Base-by-base conservation (phyloP, 1,140 invertebrate genomes). In the Physella acuta region DNA sequence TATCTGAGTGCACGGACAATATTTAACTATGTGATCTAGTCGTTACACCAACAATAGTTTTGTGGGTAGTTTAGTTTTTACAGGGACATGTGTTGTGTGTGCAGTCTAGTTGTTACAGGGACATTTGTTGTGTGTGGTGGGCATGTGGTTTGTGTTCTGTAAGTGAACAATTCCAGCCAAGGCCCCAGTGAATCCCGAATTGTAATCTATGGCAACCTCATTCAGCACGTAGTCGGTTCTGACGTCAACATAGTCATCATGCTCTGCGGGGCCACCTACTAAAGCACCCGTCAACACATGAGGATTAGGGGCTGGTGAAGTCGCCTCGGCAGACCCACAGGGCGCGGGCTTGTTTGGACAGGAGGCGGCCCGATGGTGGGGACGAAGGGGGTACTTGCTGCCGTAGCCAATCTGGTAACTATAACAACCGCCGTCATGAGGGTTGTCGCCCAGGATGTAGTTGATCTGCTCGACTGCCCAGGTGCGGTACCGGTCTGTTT, bases 391-490 rank as follows among this genome's bases (percentile, higher is more conserved):
- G 58, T 87, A 87, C 76, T 89, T 87, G 52, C 81, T 78, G 3
- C 89, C 89, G 78, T 59, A 3, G 33, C 56, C 56, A 14, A 59
- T 59, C 30, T 59, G 26, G 33, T 26, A 59, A 34, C 56, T 59
- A 31, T 59, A 59, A 30, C 56, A 59, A 17, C 56, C 56, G 20
- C 56, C 56, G 30, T 30, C 28, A 31, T 59, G 56, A 89, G 1
- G 90, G 80, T 71, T 88, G 87, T 75, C 90, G 0, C 89, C 89
- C 2, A 91, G 81, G 68, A 89, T 88, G 75, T 90, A 90, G 73
- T 88, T 78, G 51, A 90, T 88, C 80, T 91, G 90, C 71, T 86
- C 74, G 69, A 85, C 81, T 5, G 89, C 89, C 73, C 89, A 89
- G 58, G 83, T 73, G 24, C 84, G 74, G 75, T 88, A 76, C 14